These are phyloP conservation scores for Helicoverpa assulta DNA, from an alignment of 2,888 invertebrate species.

Conservation along the genomic window DNA sequence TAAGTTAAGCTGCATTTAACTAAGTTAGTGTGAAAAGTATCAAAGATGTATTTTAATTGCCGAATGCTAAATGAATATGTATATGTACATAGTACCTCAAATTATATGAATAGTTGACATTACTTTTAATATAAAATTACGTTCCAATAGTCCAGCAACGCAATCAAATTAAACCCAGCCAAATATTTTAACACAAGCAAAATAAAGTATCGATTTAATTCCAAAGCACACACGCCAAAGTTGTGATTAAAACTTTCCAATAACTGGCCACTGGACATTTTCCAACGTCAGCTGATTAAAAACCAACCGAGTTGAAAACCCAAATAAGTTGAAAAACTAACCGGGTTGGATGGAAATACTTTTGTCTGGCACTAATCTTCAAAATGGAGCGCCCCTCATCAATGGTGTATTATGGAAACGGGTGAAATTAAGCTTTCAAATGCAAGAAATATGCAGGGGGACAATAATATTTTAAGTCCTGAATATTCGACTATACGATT, in stretches of 20 bases:
- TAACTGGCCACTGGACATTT: constrained; percentile 73
- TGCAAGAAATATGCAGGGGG: background rate
- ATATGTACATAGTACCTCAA: no score
- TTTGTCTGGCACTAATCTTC: constrained; percentile 57
- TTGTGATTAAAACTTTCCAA: constrained; percentile 67
- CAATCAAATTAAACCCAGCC: constrained; percentile 9
- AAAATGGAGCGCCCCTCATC: constrained; percentile 36
- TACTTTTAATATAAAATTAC: no score
- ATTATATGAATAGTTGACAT: no score
- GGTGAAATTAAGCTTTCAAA: constrained; percentile 8
- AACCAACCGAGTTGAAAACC: constrained; percentile 67
- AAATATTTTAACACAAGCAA: constrained; percentile 24
- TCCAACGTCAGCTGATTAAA: constrained; percentile 81
- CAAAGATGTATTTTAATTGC: no score
- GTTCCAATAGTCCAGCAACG: constrained; percentile 13
- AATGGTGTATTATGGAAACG: constrained; percentile 42
- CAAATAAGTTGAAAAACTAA: constrained; percentile 54
- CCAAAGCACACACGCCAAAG: constrained; percentile 48
- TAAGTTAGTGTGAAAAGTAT: no score
- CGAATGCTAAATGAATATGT: no score
- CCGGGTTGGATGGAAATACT: constrained; percentile 43
- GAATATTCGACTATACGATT: no score
- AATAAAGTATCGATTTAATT: constrained; percentile 40
- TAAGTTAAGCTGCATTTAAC: no score
- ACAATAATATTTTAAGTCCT: no score